Evolutionary conservation across 2,888 invertebrate genomes (phyloP).

Genomic region (Lordiphosa andalusiaca): DNA sequence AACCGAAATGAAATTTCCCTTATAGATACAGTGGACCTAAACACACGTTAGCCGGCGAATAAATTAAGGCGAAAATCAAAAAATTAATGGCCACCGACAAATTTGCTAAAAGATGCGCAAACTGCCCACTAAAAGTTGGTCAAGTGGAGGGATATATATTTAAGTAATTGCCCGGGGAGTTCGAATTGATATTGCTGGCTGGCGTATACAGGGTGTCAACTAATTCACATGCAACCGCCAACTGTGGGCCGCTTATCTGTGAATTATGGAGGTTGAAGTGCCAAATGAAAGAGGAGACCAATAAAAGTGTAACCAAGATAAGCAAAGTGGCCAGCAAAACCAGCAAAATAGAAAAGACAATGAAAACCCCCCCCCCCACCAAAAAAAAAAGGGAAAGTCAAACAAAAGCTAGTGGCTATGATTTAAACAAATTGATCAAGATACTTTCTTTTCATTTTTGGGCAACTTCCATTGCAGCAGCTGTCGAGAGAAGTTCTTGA

Average conservation of each 20-base stretch:
- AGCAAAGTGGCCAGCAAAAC: slow-evolving; percentile 52
- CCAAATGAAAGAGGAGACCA: slow-evolving; percentile 65
- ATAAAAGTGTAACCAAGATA: slow-evolving; percentile 69
- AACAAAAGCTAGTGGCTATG: slow-evolving; percentile 41
- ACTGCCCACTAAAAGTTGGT: slow-evolving; percentile 42
- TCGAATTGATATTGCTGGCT: too few species aligned
- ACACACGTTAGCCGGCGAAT: slow-evolving; percentile 17
- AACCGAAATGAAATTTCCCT: slow-evolving; percentile 37
- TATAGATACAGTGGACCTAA: slow-evolving; percentile 29
- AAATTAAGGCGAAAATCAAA: slow-evolving; percentile 58
- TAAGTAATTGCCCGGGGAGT: slow-evolving; percentile 14
- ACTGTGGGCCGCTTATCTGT: slow-evolving; percentile 36
- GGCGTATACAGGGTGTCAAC: slow-evolving; percentile 1
- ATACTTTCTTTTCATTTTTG: slow-evolving; percentile 20
- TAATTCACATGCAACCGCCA: slow-evolving; percentile 31
- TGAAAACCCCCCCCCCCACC: slow-evolving; percentile 24
- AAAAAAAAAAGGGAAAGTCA: slow-evolving; percentile 19
- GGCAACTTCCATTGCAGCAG: slow-evolving; percentile 35
- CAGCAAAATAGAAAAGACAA: slow-evolving; percentile 23
- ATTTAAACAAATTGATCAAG: slow-evolving; percentile 51
- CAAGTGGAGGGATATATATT: slow-evolving; percentile 3
- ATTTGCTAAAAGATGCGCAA: slow-evolving; percentile 57
- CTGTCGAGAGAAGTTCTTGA: slow-evolving; percentile 32
- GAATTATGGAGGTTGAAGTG: slow-evolving; percentile 57
- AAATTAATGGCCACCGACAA: slow-evolving; percentile 63